These are phyloP conservation scores for Mercenaria mercenaria DNA, from an alignment of 1,140 invertebrate species.

Conservation along the genomic window DNA sequence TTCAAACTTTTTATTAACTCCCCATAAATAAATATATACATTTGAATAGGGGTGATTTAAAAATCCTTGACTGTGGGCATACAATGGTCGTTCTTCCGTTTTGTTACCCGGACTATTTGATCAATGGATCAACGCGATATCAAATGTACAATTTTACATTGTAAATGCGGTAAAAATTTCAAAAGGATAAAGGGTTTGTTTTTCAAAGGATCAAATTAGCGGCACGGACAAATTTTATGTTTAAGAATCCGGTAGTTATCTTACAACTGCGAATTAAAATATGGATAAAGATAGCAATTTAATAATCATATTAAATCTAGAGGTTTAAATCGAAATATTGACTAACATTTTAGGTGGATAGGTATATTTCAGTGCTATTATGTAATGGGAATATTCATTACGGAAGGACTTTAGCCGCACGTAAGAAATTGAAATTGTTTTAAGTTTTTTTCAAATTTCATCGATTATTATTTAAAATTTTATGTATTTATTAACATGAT, in stretches of 20 bases:
- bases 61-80: neutral
- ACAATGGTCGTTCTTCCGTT: neutral
- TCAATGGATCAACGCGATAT: constrained; percentile 8
- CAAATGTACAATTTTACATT: constrained; percentile 14
- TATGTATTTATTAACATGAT: too few relatives aligned
- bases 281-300: neutral
- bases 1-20: too few relatives aligned
- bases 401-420: too few relatives aligned
- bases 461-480: too few relatives aligned
- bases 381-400: too few relatives aligned
- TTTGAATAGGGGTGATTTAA: neutral
- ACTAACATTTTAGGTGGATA: neutral
- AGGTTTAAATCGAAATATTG: neutral
- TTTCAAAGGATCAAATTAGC: constrained; percentile 39
- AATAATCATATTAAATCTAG: neutral
- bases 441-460: too few relatives aligned
- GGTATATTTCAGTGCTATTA: too few relatives aligned
- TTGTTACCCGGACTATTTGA: neutral
- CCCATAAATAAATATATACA: neutral
- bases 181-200: constrained; percentile 31
- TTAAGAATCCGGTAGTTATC: neutral
- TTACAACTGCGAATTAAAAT: neutral
- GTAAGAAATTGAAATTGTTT: too few relatives aligned
- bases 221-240: neutral
- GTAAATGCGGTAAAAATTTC: neutral